Percentiles rank a stretch among this genome's conserved stretches.
These are phyloP conservation scores for Salmo trutta DNA, from an alignment of 2,797 vertebrate genomes.

Conservation along the genomic window DNA sequence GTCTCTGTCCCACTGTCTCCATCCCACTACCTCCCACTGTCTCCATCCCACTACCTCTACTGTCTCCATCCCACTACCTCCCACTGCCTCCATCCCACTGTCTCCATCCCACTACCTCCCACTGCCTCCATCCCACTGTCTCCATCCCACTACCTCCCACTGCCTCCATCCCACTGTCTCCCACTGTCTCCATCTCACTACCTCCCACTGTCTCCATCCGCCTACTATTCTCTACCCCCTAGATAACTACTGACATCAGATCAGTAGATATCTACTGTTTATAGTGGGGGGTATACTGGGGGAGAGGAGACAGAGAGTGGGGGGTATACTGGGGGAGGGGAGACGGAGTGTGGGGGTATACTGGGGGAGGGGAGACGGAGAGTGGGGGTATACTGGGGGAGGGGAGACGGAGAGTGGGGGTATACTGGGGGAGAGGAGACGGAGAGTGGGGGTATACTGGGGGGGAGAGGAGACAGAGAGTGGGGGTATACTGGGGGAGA, in stretches of 20 bases:
- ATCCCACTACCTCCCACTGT: no score
- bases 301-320: background rate
- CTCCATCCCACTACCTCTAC: background rate
- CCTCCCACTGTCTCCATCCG: background rate
- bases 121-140: no score
- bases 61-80: no score
- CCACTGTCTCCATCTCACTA: background rate
- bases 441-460: no score
- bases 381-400: background rate
- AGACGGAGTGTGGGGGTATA: background rate
- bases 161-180: no score
- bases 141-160: no score
- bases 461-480: no score
- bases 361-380: background rate
- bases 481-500: no score
- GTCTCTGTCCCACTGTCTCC: no score
- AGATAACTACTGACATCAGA: background rate
- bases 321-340: background rate
- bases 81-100: no score
- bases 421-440: constrained; percentile 7
- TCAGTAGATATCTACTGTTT: background rate
- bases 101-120: background rate
- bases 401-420: constrained; percentile 6
- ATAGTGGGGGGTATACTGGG: background rate
- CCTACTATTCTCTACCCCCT: background rate